phyloP scores from a whole-genome alignment of 1,140 invertebrate species.

The Drosophila melanogaster region Release_6_plus_ISO1_MT NC_004354.4:3524001-3524500 shows the following conservation, averaged over 20 bases:
- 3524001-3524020: slow-evolving; percentile 94
- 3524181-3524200: not conserved
- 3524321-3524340: slow-evolving; percentile 53
- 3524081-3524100: slow-evolving; percentile 11
- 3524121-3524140: slow-evolving; percentile 79
- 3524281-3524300: not conserved
- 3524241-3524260: slow-evolving; percentile 79
- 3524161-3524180: slow-evolving; percentile 2
- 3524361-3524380: slow-evolving; percentile 64
- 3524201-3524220: slow-evolving; percentile 1
- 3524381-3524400: slow-evolving; percentile 63
- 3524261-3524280: slow-evolving; percentile 56
- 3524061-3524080: slow-evolving; percentile 65
- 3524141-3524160: slow-evolving; percentile 34
- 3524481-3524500: no score
- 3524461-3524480: not conserved
- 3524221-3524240: slow-evolving; percentile 67
- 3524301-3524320: not conserved
- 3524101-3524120: slow-evolving; percentile 49
- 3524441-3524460: no score
- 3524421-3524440: slow-evolving; percentile 1
- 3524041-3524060: not conserved
- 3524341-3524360: slow-evolving; percentile 58
- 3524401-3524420: slow-evolving; percentile 61
- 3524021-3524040: slow-evolving; percentile 85